These are phyloP conservation scores for Xestoiulus laeticollis DNA, from an alignment of 2,888 invertebrate genomes.

Conservation along the genomic window DNA sequence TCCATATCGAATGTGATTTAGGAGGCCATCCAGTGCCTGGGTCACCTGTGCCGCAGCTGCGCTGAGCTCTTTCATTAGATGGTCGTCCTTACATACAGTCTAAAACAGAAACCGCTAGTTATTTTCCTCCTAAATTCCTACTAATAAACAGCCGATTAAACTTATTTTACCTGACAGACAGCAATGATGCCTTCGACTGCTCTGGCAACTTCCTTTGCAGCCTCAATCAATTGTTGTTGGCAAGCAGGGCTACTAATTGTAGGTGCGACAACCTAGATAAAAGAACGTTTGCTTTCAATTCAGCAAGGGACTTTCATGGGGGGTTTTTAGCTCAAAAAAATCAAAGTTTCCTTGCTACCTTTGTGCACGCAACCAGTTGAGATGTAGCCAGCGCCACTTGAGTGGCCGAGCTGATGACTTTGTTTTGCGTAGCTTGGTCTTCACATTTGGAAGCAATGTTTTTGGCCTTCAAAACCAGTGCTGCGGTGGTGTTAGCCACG, in stretches of 20 bases:
- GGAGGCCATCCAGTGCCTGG: slow-evolving; percentile 84
- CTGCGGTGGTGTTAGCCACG: slow-evolving; percentile 97
- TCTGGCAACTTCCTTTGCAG: slow-evolving; percentile 89
- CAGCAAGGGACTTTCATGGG: no score
- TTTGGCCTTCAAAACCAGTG: slow-evolving; percentile 94
- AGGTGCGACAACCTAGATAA: slow-evolving; percentile 69
- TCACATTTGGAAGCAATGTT: slow-evolving; percentile 89
- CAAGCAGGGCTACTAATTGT: slow-evolving; percentile 70
- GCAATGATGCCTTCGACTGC: slow-evolving; percentile 90
- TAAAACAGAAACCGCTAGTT: slow-evolving; percentile 60
- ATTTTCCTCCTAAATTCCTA: not conserved
- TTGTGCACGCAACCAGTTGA: slow-evolving; percentile 96
- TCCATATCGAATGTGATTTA: slow-evolving; percentile 77
- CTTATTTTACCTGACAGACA: slow-evolving; percentile 72
- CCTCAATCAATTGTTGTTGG: slow-evolving; percentile 88
- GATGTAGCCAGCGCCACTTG: slow-evolving; percentile 97
- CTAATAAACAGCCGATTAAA: not conserved
- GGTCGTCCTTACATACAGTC: slow-evolving; percentile 72
- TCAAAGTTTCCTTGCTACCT: slow-evolving; percentile 68
- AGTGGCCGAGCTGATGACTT: slow-evolving; percentile 93
- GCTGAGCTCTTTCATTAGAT: slow-evolving; percentile 77
- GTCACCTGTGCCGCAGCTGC: slow-evolving; percentile 89
- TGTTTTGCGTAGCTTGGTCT: slow-evolving; percentile 81
- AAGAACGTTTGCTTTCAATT: not conserved
- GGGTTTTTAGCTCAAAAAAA: not conserved